Conservation (phyloP, 1,140 invertebrate genomes). For the Carcinoscorpius rotundicauda region DNA sequence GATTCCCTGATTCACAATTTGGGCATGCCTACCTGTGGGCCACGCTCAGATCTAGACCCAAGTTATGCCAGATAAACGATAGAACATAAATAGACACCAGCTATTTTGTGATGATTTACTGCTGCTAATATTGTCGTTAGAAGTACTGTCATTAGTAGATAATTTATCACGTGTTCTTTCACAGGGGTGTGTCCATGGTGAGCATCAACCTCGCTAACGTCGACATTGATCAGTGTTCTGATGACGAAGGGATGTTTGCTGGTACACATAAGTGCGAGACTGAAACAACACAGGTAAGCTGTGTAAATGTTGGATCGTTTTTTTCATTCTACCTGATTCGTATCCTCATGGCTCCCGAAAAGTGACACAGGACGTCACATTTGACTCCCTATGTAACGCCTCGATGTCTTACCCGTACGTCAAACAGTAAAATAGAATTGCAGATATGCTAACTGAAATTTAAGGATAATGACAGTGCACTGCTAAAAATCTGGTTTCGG, state of each 20-base stretch:
- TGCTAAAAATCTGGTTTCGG: no score
- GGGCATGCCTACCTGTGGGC: no score
- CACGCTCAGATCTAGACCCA: no score
- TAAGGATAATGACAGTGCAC: no score
- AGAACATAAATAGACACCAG: background rate
- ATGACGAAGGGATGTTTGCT: conserved; percentile 30
- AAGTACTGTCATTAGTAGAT: conserved; percentile 7
- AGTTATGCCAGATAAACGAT: background rate
- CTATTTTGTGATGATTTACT: background rate
- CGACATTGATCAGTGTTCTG: conserved; percentile 37
- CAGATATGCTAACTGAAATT: no score
- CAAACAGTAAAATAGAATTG: no score
- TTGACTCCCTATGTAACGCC: no score
- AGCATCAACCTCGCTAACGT: conserved; percentile 33
- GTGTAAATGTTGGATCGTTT: background rate
- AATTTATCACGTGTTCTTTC: conserved; percentile 10
- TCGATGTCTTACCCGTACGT: no score
- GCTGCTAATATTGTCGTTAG: background rate
- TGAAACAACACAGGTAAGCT: conserved; percentile 33
- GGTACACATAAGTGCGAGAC: conserved; percentile 34
- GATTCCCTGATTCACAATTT: no score
- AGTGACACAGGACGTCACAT: no score
- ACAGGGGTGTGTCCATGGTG: conserved; percentile 35
- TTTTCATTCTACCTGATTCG: no score
- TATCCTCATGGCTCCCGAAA: no score